These are phyloP conservation scores for Busseola fusca DNA, from an alignment of 2,888 invertebrate genomes.

Conservation along the genomic window DNA sequence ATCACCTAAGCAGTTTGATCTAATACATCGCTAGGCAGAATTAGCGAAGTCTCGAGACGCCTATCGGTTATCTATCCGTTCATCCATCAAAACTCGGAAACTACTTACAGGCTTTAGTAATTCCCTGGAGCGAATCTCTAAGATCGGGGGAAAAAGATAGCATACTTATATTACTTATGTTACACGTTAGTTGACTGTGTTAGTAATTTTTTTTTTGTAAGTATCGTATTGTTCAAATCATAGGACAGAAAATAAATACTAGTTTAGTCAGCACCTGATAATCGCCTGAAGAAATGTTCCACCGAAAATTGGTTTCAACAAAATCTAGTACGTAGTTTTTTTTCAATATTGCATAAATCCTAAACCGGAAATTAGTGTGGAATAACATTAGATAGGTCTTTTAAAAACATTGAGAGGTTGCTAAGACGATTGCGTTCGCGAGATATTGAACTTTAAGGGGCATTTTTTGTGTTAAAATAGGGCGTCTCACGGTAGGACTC, in stretches of 20 bases:
- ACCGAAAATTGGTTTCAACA: too few species aligned
- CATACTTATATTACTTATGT: constrained; percentile 25
- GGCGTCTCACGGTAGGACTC: too few species aligned
- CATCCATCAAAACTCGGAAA: constrained; percentile 65
- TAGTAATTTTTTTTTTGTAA: neutral
- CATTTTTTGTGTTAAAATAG: too few species aligned
- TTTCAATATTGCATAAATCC: too few species aligned
- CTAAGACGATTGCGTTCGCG: too few species aligned
- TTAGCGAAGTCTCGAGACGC: constrained; percentile 56
- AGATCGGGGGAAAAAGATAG: constrained; percentile 28
- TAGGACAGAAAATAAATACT: neutral
- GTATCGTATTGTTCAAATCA: neutral
- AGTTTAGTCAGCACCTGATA: too few species aligned
- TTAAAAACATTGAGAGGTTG: too few species aligned
- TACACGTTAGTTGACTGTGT: constrained; percentile 19
- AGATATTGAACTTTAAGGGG: too few species aligned
- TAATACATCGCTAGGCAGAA: constrained; percentile 38
- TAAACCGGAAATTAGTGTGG: too few species aligned
- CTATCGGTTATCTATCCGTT: constrained; percentile 59
- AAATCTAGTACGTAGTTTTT: too few species aligned
- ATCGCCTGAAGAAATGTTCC: too few species aligned
- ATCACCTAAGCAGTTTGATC: constrained; percentile 37
- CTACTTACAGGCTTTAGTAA: constrained; percentile 57
- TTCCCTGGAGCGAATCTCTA: constrained; percentile 38
- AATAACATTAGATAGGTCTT: too few species aligned